Base-by-base conservation (phyloP, 2,888 invertebrate species). In the Rutpela maculata region DNA sequence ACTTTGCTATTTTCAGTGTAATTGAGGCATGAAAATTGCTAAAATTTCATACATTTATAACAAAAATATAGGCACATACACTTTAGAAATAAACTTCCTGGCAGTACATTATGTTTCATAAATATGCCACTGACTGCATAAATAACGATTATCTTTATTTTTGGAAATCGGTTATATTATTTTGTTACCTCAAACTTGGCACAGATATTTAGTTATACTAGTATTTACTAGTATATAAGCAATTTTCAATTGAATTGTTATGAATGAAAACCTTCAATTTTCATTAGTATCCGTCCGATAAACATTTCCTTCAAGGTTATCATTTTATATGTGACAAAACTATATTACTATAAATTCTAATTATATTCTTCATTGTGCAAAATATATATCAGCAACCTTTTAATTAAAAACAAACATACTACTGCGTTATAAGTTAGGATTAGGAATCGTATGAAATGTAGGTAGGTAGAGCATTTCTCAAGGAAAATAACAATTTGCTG, bases 331-430 rank as follows among this genome's bases (percentile, higher is more conserved):
- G n/a, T 50, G 0, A n/a, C 4, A 6, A 50, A 50, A 50, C 50
- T 50, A 15, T 62, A 35, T 31, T 31, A 31, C 62, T 31, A 62
- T 31, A 62, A 62, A 31, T 62, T 31, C 6, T 62, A 9, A 10
- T 31, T 62, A 31, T n/a, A n/a, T 59, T 22, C 59, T 10, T 62
- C 35, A 31, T 62, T 12, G 31, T 10, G n/a, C 15, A n/a, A 26
- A 62, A 62, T 19, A 19, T 62, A 62, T 60, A 60, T 12, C 15
- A 15, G 19, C 18, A 31, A 15, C 12, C n/a, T 62, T 31, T 65
- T 38, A 65, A 38, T 65, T 38, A 65, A 65, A 65, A 65, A 38
- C 43, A 65, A 65, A 65, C 65, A 65, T 19, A 38, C 43, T 15
- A 43, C 15, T 43, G 12, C 5, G 65, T 65, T 17, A 65, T 65